These are phyloP conservation scores for Chalcis sispes DNA, from an alignment of 2,888 invertebrate genomes.

Conservation along the genomic window DNA sequence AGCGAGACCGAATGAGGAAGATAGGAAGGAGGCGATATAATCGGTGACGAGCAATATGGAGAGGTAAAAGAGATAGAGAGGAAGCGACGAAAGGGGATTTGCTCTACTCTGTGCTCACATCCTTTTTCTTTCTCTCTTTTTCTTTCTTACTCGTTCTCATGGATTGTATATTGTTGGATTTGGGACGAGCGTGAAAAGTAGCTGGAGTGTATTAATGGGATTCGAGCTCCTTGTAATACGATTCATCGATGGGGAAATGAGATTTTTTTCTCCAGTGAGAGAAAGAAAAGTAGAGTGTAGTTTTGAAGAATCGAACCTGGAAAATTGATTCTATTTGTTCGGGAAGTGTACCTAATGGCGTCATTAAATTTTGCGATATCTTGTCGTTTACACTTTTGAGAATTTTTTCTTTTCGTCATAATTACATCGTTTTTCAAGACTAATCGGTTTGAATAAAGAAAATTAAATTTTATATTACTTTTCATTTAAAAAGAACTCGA, in stretches of 20 bases:
- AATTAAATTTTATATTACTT: too few relatives aligned
- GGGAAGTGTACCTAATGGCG: too few relatives aligned
- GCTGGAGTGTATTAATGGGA: slow-evolving; percentile 10
- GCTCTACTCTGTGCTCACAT: too few relatives aligned
- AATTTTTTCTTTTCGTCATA: too few relatives aligned
- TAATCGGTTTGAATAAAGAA: too few relatives aligned
- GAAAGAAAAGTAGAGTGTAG: too few relatives aligned
- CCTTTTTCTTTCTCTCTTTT: slow-evolving; percentile 2
- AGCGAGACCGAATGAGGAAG: slow-evolving; percentile 36
- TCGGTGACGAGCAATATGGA: slow-evolving; percentile 36
- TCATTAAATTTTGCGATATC: too few relatives aligned
- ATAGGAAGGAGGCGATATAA: slow-evolving; percentile 40
- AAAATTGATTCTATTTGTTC: too few relatives aligned
- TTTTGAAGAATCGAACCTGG: too few relatives aligned
- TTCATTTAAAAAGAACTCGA: too few relatives aligned
- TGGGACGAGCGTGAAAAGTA: background rate
- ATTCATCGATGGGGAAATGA: background rate
- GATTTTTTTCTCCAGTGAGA: slow-evolving; percentile 3
- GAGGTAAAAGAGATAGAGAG: background rate
- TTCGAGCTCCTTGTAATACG: background rate
- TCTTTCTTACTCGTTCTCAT: slow-evolving; percentile 7
- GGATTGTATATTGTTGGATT: slow-evolving; percentile 22
- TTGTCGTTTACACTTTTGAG: too few relatives aligned
- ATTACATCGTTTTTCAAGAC: too few relatives aligned
- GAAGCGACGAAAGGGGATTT: slow-evolving; percentile 23